These are phyloP conservation scores for Phalloptychus januarius DNA, from an alignment of 2,797 vertebrate species.

Conservation along the genomic window DNA sequence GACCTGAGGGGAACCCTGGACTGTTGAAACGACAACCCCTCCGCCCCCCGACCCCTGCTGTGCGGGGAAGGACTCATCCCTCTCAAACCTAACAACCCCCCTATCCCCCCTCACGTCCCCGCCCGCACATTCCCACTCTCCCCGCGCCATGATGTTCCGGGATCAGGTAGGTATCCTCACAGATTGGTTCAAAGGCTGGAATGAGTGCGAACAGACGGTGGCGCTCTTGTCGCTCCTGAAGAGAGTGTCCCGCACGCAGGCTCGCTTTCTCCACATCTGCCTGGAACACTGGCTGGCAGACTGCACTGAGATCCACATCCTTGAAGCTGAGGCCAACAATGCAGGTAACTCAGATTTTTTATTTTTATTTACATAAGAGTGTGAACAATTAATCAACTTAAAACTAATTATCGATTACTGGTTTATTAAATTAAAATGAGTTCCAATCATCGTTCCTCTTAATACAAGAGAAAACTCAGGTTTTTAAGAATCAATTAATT, in stretches of 20 bases:
- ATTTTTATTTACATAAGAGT: too few relatives aligned
- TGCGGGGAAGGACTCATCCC: constrained; percentile 73
- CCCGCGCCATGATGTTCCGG: constrained; percentile 96
- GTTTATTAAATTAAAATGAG: too few relatives aligned
- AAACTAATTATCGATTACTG: too few relatives aligned
- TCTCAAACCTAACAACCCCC: constrained; percentile 40
- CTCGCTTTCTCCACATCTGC: constrained; percentile 96
- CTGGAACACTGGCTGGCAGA: constrained; percentile 95
- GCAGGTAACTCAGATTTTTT: constrained; percentile 84
- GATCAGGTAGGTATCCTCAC: constrained; percentile 97
- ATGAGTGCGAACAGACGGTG: constrained; percentile 97
- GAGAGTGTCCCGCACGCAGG: constrained; percentile 92
- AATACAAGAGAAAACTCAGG: too few relatives aligned
- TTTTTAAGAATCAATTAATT: too few relatives aligned
- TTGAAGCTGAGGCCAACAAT: constrained; percentile 95
- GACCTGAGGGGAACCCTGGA: constrained; percentile 81
- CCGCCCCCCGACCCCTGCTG: constrained; percentile 42
- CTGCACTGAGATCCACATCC: constrained; percentile 93
- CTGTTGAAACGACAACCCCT: constrained; percentile 65
- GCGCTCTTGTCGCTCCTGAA: constrained; percentile 94
- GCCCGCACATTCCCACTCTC: constrained; percentile 65
- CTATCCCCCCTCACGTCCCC: constrained; percentile 10
- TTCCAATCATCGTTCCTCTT: too few relatives aligned
- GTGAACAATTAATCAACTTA: too few relatives aligned
- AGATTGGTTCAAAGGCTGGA: constrained; percentile 98